Percentiles rank a stretch among this genome's conserved stretches.
phyloP scores from a whole-genome alignment of 2,888 invertebrate genomes.

The Euclidia mi region DNA sequence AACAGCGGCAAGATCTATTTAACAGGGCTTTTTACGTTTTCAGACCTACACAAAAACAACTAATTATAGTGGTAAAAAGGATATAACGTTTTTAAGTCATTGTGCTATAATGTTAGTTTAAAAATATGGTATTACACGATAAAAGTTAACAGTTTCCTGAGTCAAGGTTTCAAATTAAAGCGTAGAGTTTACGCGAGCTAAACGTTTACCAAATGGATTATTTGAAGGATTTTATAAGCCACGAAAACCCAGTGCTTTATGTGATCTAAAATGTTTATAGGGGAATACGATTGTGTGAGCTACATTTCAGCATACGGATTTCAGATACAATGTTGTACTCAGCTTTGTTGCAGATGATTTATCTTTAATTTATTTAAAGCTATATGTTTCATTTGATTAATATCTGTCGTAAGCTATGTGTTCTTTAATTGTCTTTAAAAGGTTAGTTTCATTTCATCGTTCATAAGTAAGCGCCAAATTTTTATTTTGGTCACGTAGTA shows the following conservation, averaged over 20 bases:
- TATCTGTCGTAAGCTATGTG: too few relatives aligned
- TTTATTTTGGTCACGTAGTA: too few relatives aligned
- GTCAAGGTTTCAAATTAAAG: conserved; percentile 53
- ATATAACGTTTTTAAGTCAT: conserved; percentile 55
- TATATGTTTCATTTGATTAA: too few relatives aligned
- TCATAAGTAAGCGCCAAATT: too few relatives aligned
- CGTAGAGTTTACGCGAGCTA: conserved; percentile 53
- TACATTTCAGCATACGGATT: conserved; percentile 37
- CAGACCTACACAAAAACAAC: conserved; percentile 68
- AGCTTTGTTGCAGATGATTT: too few relatives aligned
- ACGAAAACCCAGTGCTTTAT: conserved; percentile 57
- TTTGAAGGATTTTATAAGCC: conserved; percentile 60
- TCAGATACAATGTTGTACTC: conserved; percentile 12
- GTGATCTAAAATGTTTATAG: conserved; percentile 57
- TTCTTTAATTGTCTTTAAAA: too few relatives aligned
- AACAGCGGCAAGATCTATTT: conserved; percentile 71
- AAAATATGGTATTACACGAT: conserved; percentile 61
- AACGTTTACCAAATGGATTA: conserved; percentile 56
- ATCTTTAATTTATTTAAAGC: too few relatives aligned
- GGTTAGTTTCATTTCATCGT: too few relatives aligned
- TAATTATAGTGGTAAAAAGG: conserved; percentile 71
- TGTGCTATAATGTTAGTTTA: conserved; percentile 46
- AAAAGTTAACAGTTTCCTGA: conserved; percentile 44
- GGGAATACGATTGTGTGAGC: conserved; percentile 40
- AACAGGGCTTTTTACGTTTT: conserved; percentile 69